Conservation (phyloP, 2,113 vertebrate genomes). For the Rafetus swinhoei region DNA sequence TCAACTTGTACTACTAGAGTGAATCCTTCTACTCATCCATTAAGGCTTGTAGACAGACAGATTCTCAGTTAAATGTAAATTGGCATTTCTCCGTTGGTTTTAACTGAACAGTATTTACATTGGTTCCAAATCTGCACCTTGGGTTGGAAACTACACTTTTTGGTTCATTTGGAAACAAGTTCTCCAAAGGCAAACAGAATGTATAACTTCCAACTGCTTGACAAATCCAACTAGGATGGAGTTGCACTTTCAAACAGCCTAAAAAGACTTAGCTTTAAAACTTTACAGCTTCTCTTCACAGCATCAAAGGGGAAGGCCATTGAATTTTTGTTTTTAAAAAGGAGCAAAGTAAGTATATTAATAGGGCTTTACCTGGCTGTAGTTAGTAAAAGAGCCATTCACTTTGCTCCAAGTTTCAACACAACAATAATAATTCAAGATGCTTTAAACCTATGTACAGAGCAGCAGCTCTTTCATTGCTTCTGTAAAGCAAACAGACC, state of each 20-base stretch:
- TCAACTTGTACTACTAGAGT: background rate
- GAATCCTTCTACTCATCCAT: background rate
- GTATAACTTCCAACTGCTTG: background rate
- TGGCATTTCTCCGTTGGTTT: background rate
- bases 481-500: background rate
- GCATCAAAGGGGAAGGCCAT: background rate
- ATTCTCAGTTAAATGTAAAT: background rate
- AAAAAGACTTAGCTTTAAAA: background rate
- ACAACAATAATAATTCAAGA: background rate
- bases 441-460: background rate
- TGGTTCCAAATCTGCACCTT: background rate
- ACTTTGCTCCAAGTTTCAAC: background rate
- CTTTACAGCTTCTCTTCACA: background rate
- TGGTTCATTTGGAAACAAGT: background rate
- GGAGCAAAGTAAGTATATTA: background rate
- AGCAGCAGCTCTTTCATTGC: conserved; percentile 7
- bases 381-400: background rate
- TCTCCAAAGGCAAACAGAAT: background rate
- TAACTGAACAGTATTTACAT: background rate
- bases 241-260: background rate
- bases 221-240: background rate
- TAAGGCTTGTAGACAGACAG: background rate
- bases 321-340: conserved; percentile 12
- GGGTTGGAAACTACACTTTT: background rate
- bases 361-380: background rate